Evolutionary conservation across 1,140 invertebrate species (phyloP).

Genomic region (Solenopsis invicta): DNA sequence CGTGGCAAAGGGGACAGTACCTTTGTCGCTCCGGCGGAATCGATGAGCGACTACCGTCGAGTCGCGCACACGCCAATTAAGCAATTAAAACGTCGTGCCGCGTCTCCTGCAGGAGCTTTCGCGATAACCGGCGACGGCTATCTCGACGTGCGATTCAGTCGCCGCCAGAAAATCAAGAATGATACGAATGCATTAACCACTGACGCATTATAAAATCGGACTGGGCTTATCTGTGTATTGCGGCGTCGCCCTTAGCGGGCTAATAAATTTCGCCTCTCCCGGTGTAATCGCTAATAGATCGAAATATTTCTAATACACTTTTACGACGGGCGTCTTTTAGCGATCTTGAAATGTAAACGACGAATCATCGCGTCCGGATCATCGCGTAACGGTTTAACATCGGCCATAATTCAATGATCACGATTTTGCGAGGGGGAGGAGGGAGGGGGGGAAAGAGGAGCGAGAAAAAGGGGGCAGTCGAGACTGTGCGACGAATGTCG

Average conservation of each 20-base stretch:
- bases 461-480: not conserved
- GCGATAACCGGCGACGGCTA: conserved; percentile 14
- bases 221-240: conserved; percentile 18
- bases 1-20: conserved; percentile 58
- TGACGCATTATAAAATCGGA: not conserved
- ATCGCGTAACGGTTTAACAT: not conserved
- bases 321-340: not conserved
- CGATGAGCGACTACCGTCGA: conserved; percentile 30
- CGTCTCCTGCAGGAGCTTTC: conserved; percentile 32
- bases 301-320: conserved; percentile 7
- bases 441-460: no score
- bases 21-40: conserved; percentile 51
- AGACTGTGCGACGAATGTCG: conserved; percentile 19
- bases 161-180: conserved; percentile 37
- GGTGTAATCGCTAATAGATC: conserved; percentile 27
- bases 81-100: conserved; percentile 79
- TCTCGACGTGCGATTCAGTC: conserved; percentile 24
- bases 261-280: conserved; percentile 25
- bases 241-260: conserved; percentile 10
- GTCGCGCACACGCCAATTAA: conserved; percentile 73
- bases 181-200: conserved; percentile 32
- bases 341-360: not conserved
- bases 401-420: not conserved
- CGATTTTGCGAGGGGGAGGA: not conserved
- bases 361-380: not conserved